A percentile compares a stretch with the other conserved stretches of the same genome.
Evolutionary conservation across 1,140 invertebrate species (phyloP).

Genomic region (Bombus ignitus): DNA sequence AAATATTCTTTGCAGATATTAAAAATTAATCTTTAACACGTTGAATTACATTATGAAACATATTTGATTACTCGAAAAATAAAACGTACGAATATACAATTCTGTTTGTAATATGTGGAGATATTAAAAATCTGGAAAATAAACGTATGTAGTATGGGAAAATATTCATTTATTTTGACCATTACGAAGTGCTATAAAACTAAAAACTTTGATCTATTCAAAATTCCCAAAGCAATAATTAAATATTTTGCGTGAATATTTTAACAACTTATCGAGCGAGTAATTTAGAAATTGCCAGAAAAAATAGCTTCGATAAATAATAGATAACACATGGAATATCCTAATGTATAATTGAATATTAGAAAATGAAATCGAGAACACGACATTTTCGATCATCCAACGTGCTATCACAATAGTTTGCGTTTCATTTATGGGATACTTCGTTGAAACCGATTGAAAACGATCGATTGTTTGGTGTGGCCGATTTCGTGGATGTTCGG

Average conservation of each 20-base stretch:
- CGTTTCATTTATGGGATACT: background rate
- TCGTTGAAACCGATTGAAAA: background rate
- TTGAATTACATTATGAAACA: background rate
- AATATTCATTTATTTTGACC: background rate
- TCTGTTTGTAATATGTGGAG: no score
- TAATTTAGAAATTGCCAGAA: no score
- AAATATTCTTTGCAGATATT: background rate
- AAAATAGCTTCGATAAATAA: no score
- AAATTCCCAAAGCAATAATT: background rate
- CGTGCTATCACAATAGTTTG: background rate
- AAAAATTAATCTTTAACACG: background rate
- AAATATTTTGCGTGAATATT: background rate
- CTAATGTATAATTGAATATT: no score
- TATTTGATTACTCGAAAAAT: background rate
- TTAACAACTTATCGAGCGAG: no score
- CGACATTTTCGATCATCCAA: no score
- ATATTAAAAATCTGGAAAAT: no score
- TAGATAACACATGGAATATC: no score
- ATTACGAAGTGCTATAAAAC: background rate
- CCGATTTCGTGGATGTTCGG: conserved; percentile 63
- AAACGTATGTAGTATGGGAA: no score
- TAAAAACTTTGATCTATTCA: background rate
- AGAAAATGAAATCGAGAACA: no score
- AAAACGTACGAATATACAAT: background rate
- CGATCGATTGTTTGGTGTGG: conserved; percentile 30